Base-by-base conservation (phyloP, 2,888 invertebrate genomes). In the Pyrgus malvae region DNA sequence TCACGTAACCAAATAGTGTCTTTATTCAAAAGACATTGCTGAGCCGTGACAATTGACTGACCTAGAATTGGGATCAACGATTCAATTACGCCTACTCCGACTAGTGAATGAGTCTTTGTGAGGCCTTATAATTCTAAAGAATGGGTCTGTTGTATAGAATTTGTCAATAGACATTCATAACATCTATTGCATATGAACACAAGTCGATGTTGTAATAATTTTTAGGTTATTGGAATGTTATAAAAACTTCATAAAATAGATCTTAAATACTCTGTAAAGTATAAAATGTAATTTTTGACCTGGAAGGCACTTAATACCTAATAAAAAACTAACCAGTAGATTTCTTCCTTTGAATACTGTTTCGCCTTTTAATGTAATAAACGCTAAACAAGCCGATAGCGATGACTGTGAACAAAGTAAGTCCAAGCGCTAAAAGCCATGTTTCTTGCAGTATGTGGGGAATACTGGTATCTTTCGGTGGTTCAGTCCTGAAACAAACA, bases 1-100 rank as follows among this genome's bases (percentile, higher is more conserved):
- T 90, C 89, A 63, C 89, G 76, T 48, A 90, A 72, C 89, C 89
- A 90, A 68, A 90, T 88, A 59, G 89, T 89, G 69, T 90, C 89
- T 76, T 90, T 90, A 80, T 90, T 89, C 76, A 90, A 80, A 73
- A 90, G 71, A 72, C 89, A 89, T 68, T 88, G 89, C 67, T 89
- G 89, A 48, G 89, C 89, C 61, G 88, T 88, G 59, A 88, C 87
- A 76, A 89, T 88, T 68, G 89, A 83, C 74, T 89, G 89, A 79
- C 89, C 89, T 89, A 80, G 71, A 86, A 84, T 71, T 61, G 68
- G 65, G 70, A 75, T 71, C 72, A 75, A 81, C 73, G 75, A 79
- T 74, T 82, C 79, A 80, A 83, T 83, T 77, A 75, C 70, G 55
- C 51, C 19, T 51, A 44, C 37, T 37, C 38, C 31, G 21, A 23